A percentile compares a stretch with the other conserved stretches of the same genome.
These are phyloP conservation scores for Hydrophis major DNA, from an alignment of 2,797 vertebrate species.

Conservation along the genomic window DNA sequence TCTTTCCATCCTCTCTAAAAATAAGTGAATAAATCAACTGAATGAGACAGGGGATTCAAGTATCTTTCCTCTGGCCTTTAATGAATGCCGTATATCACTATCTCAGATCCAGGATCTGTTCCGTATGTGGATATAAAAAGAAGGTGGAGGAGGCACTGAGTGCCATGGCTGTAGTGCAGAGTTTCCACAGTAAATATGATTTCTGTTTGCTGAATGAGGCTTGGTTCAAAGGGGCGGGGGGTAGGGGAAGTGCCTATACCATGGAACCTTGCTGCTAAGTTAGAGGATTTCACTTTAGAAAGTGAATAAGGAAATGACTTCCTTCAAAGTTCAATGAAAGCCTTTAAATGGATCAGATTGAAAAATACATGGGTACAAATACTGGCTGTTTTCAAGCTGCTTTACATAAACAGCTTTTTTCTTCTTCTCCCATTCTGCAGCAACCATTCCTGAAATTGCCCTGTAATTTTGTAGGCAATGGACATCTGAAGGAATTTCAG, in stretches of 20 bases:
- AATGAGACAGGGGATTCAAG: slow-evolving; percentile 43
- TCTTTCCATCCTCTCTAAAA: slow-evolving; percentile 52
- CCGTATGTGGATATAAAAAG: slow-evolving; percentile 60
- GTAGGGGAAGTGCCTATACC: background rate
- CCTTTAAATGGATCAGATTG: accelerated
- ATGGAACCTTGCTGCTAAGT: background rate
- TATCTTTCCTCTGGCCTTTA: slow-evolving; percentile 48
- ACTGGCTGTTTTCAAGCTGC: slow-evolving; percentile 15
- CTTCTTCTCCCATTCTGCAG: background rate
- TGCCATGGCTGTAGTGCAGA: slow-evolving; percentile 54
- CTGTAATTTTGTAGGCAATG: background rate
- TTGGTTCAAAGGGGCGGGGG: slow-evolving; percentile 47
- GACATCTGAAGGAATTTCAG: background rate
- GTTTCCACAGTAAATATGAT: slow-evolving; percentile 65
- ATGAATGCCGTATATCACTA: slow-evolving; percentile 51
- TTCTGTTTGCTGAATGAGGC: slow-evolving; percentile 62
- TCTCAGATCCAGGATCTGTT: slow-evolving; percentile 50
- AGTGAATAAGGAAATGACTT: background rate
- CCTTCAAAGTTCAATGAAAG: slow-evolving; percentile 29
- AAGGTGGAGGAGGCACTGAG: background rate
- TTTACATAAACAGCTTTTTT: accelerated
- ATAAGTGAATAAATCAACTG: slow-evolving; percentile 59
- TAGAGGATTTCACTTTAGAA: background rate
- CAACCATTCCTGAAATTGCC: background rate
- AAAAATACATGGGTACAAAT: background rate